These are phyloP conservation scores for Podabrus alpinus DNA, from an alignment of 2,888 invertebrate species.

Conservation along the genomic window DNA sequence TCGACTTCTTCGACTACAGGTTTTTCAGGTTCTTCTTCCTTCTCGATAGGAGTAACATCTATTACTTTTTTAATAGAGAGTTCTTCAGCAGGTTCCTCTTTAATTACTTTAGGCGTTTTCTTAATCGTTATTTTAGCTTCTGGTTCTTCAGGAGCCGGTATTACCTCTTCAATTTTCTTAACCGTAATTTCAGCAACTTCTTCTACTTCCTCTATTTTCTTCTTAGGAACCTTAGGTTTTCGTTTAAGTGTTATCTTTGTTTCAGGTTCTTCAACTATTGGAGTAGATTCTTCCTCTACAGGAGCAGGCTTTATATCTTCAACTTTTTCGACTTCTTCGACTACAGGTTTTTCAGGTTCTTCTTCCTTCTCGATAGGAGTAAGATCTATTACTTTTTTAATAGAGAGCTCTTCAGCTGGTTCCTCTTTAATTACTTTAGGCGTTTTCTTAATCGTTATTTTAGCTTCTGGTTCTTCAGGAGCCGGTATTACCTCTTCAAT, in stretches of 20 bases:
- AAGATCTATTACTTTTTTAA: constrained; percentile 39
- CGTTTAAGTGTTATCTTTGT: constrained; percentile 6
- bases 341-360: constrained; percentile 54
- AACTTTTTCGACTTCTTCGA: not conserved
- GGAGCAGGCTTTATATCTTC: not conserved
- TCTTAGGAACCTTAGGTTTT: constrained; percentile 35
- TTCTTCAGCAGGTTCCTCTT: constrained; percentile 42
- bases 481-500: constrained; percentile 25
- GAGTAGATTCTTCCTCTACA: constrained; percentile 27
- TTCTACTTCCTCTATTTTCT: constrained; percentile 53
- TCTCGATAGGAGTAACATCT: not conserved
- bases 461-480: constrained; percentile 40
- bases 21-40: not conserved
- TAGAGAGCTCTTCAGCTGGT: constrained; percentile 45
- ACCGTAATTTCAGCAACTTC: constrained; percentile 31
- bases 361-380: constrained; percentile 43
- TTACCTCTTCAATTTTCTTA: constrained; percentile 29
- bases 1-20: not conserved
- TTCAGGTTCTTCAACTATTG: constrained; percentile 38
- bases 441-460: constrained; percentile 38
- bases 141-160: constrained; percentile 39
- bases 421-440: constrained; percentile 47
- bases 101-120: constrained; percentile 37
- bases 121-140: constrained; percentile 33
- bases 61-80: constrained; percentile 15